A percentile compares a stretch with the other conserved stretches of the same genome.
Conservation (phyloP, 2,888 invertebrate species). For the Notocelia uddmanniana region DNA sequence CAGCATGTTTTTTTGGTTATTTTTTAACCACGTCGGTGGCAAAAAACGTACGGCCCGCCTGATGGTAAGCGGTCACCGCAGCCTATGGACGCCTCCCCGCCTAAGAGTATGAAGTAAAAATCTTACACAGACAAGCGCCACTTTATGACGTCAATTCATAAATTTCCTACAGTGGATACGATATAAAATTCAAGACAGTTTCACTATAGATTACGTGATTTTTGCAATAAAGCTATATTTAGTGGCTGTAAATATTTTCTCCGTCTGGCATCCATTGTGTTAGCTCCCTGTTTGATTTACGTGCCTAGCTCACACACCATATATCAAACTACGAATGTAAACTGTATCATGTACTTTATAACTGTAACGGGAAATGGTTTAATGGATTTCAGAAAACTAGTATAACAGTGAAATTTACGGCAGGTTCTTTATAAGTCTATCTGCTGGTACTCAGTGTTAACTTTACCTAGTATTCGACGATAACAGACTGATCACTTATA, state of each 20-base stretch:
- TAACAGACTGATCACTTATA: too few species aligned
- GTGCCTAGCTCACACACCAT: constrained; percentile 17
- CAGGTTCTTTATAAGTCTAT: not conserved
- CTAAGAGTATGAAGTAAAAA: too few species aligned
- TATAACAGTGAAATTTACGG: not conserved
- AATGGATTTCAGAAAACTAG: constrained; percentile 27
- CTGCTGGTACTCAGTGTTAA: too few species aligned
- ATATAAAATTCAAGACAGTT: not conserved
- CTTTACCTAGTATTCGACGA: too few species aligned
- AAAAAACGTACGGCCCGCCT: too few species aligned
- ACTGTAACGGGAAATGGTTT: constrained; percentile 7
- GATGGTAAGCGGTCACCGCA: too few species aligned
- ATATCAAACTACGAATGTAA: constrained; percentile 38
- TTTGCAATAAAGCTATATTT: constrained; percentile 37
- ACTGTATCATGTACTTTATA: constrained; percentile 22
- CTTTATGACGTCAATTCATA: not conserved
- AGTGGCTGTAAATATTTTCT: constrained; percentile 30
- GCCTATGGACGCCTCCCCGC: too few species aligned
- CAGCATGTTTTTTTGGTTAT: too few species aligned
- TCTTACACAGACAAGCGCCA: not conserved
- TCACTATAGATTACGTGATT: constrained; percentile 19
- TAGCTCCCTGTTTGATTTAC: constrained; percentile 36
- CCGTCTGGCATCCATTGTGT: constrained; percentile 32
- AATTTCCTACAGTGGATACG: not conserved
- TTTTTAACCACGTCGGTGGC: too few species aligned